Base-by-base conservation (phyloP, 1,140 invertebrate genomes). In the Druon quercuslanigerum region DNA sequence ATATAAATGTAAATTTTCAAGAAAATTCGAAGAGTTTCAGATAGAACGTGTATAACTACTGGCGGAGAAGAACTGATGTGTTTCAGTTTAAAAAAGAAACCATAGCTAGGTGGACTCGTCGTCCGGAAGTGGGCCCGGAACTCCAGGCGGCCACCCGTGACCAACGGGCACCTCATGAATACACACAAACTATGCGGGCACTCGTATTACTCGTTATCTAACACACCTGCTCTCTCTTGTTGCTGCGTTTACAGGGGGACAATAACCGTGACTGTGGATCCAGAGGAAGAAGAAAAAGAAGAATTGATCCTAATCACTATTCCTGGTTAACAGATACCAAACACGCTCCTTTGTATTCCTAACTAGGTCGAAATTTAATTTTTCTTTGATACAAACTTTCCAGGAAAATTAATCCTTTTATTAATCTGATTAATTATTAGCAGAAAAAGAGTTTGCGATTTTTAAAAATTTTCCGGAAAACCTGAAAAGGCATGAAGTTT, bases 111-210 rank as follows among this genome's bases (percentile, higher is more conserved):
- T 83, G 81, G 84, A 82, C 80, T 82, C 82, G 85, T 88, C 90
- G 85, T 88, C 90, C 90, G 90, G 90, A 91, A 91, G 85, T 85
- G 84, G 86, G 86, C 84, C 90, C 90, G 89, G 90, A 90, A 91
- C 89, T 87, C 86, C 76, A 83, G 76, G 80, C 89, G 84, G 88
- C 90, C 87, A 91, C 78, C 88, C 89, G 88, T 91, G 89, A 91
- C 90, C 87, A 84, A 83, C 87, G 83, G 80, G 79, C 77, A 85
- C 83, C 83, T 83, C 84, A 83, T 84, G 83, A 84, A 88, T 84
- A 87, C 83, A 84, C 33, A 72, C 71, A 73, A 73, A 54, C 82
- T 77, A 85, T 85, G 82, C 81, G 81, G 82, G 76, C 74, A 76
- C 80, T 56, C 74, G 46, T 74, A 73, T 81, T 81, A 79, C 76